These are phyloP conservation scores for Dysidea cf. avara DNA, from an alignment of 37 sponge, comb jelly and placozoan genomes.

Conservation along the genomic window DNA sequence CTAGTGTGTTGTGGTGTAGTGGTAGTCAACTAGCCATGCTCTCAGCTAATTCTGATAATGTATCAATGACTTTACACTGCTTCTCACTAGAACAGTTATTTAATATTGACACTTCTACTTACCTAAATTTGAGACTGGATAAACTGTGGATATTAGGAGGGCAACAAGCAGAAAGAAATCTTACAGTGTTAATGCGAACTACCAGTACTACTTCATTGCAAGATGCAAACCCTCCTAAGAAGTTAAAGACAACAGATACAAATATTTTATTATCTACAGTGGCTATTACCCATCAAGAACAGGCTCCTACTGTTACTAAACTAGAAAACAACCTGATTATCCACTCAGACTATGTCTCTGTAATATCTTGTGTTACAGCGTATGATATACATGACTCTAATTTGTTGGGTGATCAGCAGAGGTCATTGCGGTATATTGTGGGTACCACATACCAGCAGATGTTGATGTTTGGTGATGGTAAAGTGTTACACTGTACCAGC, in stretches of 20 bases:
- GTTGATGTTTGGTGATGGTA: constrained; percentile 28
- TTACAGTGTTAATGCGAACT: too few relatives aligned
- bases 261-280: not conserved
- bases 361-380: constrained; percentile 25
- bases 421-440: constrained; percentile 2
- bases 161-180: not conserved
- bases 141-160: not conserved
- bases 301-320: not conserved
- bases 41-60: not conserved
- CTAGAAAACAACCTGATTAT: not conserved
- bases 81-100: not conserved
- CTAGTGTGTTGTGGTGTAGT: constrained; percentile 34
- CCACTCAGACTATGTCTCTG: constrained; percentile 32
- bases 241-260: not conserved
- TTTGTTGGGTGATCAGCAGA: constrained; percentile 3
- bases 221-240: not conserved
- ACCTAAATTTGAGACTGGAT: too few relatives aligned
- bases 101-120: not conserved
- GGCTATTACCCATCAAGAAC: constrained; percentile 1
- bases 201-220: too few relatives aligned
- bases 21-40: not conserved
- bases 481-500: constrained; percentile 5
- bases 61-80: not conserved
- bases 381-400: not conserved
- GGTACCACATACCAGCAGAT: constrained; percentile 47